Evolutionary conservation across 2,113 vertebrate genomes (phyloP).

Genomic region (Hystrix cristata): DNA sequence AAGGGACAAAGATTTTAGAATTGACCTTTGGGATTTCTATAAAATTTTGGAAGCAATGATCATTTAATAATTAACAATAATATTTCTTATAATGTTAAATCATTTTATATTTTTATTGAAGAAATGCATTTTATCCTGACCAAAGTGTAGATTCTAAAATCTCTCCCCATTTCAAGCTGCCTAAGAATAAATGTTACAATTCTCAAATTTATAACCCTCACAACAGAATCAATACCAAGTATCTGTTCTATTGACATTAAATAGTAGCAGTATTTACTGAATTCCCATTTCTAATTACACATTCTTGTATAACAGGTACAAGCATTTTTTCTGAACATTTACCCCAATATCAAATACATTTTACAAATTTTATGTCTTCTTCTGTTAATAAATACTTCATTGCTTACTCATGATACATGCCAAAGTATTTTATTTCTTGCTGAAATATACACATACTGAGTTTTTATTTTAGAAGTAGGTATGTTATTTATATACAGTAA

Average conservation of each 20-base stretch:
- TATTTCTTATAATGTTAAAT: not conserved
- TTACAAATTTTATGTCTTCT: not conserved
- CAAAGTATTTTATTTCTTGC: constrained; percentile 9
- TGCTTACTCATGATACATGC: not conserved
- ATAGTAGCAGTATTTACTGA: not conserved
- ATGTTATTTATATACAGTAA: not conserved
- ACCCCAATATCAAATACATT: not conserved
- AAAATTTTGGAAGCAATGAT: not conserved
- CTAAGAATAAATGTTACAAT: not conserved
- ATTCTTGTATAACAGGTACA: not conserved
- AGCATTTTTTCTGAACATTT: not conserved
- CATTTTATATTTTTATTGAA: not conserved
- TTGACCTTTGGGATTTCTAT: not conserved
- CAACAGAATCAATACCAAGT: not conserved
- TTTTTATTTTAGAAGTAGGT: not conserved
- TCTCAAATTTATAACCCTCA: not conserved
- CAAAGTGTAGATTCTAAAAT: not conserved
- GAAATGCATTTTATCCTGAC: not conserved
- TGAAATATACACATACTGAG: not conserved
- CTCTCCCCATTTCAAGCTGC: not conserved
- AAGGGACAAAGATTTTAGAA: not conserved
- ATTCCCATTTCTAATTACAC: not conserved
- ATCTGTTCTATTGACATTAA: not conserved
- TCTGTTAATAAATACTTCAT: not conserved
- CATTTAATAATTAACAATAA: not conserved